Percentiles rank a stretch among this genome's conserved stretches.
phyloP scores from a whole-genome alignment of 2,888 invertebrate species.

The Andrena flavipes region DNA sequence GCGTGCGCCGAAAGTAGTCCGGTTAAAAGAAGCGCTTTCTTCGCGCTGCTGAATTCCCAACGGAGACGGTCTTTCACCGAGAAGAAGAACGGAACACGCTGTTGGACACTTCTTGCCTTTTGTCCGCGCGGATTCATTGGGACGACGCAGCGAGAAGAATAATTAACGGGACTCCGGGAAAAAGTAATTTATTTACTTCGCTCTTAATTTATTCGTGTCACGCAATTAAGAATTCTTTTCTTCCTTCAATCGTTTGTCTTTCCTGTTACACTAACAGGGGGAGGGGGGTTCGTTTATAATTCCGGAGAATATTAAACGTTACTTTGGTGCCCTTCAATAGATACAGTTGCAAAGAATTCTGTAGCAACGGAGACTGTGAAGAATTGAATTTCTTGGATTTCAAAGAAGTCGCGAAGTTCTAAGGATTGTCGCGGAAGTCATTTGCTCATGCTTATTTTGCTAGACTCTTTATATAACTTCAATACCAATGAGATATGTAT shows the following conservation, averaged over 20 bases:
- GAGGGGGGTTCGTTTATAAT: neutral
- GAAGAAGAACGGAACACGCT: neutral
- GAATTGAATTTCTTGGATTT: too few relatives aligned
- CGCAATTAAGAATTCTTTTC: neutral
- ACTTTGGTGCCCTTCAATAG: too few relatives aligned
- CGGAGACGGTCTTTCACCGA: constrained; percentile 15
- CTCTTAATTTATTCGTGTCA: constrained; percentile 4
- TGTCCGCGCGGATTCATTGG: constrained; percentile 13
- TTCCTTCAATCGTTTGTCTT: neutral
- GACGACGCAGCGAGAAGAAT: neutral
- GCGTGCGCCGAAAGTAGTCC: constrained; percentile 36
- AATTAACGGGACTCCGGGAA: constrained; percentile 16
- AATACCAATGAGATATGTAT: too few relatives aligned
- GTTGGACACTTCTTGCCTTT: constrained; percentile 8
- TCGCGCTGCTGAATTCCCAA: constrained; percentile 5
- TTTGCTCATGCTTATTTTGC: too few relatives aligned
- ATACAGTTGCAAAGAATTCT: too few relatives aligned
- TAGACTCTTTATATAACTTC: too few relatives aligned
- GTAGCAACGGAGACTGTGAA: too few relatives aligned
- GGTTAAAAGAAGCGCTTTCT: constrained; percentile 45
- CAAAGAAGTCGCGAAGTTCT: too few relatives aligned
- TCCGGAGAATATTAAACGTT: too few relatives aligned
- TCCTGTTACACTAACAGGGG: neutral
- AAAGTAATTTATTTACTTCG: constrained; percentile 19
- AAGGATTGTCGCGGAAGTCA: too few relatives aligned